phyloP scores from a whole-genome alignment of 2,888 invertebrate species.

The Lasioglossum morio region DNA sequence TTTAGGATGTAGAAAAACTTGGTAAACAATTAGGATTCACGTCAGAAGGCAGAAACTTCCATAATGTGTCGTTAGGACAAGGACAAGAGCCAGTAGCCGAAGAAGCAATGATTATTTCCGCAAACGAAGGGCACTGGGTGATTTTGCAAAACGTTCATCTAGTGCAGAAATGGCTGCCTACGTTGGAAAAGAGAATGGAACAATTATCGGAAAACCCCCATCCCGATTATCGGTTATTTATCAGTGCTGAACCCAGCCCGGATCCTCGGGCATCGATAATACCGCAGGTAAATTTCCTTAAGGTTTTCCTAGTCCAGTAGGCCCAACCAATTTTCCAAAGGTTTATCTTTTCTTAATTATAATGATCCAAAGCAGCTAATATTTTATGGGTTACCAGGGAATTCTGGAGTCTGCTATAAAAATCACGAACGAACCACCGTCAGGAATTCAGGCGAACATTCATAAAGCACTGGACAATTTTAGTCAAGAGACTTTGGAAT shows the following conservation, averaged over 20 bases:
- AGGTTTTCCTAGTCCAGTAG: no score
- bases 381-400: conserved; percentile 86
- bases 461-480: conserved; percentile 97
- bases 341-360: background rate
- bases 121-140: conserved; percentile 96
- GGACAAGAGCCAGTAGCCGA: conserved; percentile 98
- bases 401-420: conserved; percentile 97
- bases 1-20: conserved; percentile 93
- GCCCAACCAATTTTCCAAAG: no score
- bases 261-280: conserved; percentile 88
- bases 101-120: conserved; percentile 92
- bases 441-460: conserved; percentile 97
- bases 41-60: conserved; percentile 92
- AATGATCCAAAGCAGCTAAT: background rate
- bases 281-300: conserved; percentile 84
- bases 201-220: conserved; percentile 89
- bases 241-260: conserved; percentile 95
- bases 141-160: conserved; percentile 97
- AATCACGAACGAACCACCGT: conserved; percentile 98
- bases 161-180: conserved; percentile 94
- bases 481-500: conserved; percentile 95
- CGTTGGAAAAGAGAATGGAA: conserved; percentile 96
- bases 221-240: conserved; percentile 87
- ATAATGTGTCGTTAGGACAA: conserved; percentile 97
- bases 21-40: conserved; percentile 93